Percentiles rank a stretch among this genome's conserved stretches.
These are phyloP conservation scores for Misgurnus anguillicaudatus DNA, from an alignment of 2,113 vertebrate species.

Conservation along the genomic window DNA sequence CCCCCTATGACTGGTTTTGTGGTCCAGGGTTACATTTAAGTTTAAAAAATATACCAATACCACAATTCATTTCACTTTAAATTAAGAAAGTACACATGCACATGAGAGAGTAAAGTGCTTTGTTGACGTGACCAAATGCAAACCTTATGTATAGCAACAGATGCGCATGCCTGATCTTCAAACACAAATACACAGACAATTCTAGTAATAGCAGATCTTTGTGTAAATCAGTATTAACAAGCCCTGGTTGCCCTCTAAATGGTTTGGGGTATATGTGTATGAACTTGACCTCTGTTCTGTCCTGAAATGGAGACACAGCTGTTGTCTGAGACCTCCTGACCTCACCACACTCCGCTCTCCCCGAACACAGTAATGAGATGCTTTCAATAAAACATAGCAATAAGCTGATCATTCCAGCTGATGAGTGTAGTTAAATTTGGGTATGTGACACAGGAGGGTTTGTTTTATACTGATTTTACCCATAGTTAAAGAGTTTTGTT, in stretches of 20 bases:
- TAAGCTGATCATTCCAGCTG: not conserved
- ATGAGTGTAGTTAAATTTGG: not conserved
- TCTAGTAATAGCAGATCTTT: slow-evolving; percentile 45
- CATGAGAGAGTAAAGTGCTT: not conserved
- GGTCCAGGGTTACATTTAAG: too few species aligned
- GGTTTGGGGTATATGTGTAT: slow-evolving; percentile 42
- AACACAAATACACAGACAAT: not conserved
- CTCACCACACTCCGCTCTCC: not conserved
- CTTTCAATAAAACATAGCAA: not conserved
- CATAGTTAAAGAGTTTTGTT: not conserved
- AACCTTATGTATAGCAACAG: slow-evolving; percentile 20
- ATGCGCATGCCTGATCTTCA: not conserved
- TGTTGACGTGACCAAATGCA: not conserved
- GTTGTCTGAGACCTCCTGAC: slow-evolving; percentile 18
- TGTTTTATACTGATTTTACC: not conserved
- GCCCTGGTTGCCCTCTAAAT: slow-evolving; percentile 44
- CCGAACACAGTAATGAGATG: not conserved
- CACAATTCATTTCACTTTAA: not conserved
- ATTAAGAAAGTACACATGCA: not conserved
- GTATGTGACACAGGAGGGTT: not conserved
- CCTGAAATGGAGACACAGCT: not conserved
- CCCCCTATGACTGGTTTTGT: too few species aligned
- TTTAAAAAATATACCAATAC: too few species aligned
- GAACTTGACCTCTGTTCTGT: not conserved
- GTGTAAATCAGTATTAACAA: slow-evolving; percentile 59